Evolutionary conservation across 2,797 vertebrate genomes (phyloP).

Genomic region (Rhyacichthys aspro): DNA sequence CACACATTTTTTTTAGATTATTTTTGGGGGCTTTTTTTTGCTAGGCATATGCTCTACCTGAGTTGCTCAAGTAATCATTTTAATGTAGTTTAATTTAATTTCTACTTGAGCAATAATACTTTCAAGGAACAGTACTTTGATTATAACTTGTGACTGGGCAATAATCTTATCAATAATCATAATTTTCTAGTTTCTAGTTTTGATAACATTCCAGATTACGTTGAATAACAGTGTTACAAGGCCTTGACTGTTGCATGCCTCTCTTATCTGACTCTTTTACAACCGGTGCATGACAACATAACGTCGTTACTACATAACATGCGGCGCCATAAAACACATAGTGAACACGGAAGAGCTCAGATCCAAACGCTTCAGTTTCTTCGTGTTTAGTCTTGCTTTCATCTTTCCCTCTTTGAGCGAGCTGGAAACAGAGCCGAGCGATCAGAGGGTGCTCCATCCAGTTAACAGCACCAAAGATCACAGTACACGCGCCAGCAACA

Average conservation of each 20-base stretch:
- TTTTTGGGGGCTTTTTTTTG: too few species aligned
- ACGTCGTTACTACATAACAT: constrained; percentile 1
- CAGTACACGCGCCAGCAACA: neutral
- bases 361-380: constrained; percentile 7
- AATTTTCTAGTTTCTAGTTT: too few species aligned
- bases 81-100: too few species aligned
- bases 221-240: neutral
- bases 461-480: constrained; percentile 7
- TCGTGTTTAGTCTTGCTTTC: constrained; percentile 33
- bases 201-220: too few species aligned
- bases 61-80: too few species aligned
- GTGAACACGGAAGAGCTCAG: constrained; percentile 9
- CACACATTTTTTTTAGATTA: too few species aligned
- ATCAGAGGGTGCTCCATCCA: constrained; percentile 17
- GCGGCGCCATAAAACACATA: constrained; percentile 18
- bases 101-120: too few species aligned
- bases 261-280: neutral
- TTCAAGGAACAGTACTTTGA: too few species aligned
- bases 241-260: constrained; percentile 8
- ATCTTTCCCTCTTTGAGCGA: constrained; percentile 34
- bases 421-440: constrained; percentile 24
- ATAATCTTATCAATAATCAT: too few species aligned
- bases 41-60: too few species aligned
- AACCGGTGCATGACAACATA: neutral
- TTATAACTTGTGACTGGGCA: too few species aligned